A percentile compares a stretch with the other conserved stretches of the same genome.
Evolutionary conservation across 2,797 vertebrate species (phyloP).

Genomic region (Cryptoblepharus egeriae): DNA sequence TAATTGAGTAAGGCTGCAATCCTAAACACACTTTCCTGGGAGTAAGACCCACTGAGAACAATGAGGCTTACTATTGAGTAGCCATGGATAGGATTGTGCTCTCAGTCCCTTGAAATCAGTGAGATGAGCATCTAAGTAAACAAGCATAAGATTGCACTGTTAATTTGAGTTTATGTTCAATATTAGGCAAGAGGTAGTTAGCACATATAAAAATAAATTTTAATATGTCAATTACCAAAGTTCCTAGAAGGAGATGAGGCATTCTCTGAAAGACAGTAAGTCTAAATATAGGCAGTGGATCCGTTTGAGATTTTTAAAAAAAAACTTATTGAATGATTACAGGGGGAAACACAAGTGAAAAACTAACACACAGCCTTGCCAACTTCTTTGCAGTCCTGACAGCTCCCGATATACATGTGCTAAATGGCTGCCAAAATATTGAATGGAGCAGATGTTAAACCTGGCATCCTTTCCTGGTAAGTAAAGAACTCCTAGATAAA

Average conservation of each 20-base stretch:
- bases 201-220: neutral
- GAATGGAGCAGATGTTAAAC: conserved; percentile 44
- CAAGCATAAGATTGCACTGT: too few relatives aligned
- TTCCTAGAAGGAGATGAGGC: neutral
- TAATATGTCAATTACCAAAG: neutral
- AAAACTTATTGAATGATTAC: conserved; percentile 14
- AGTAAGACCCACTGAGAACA: too few relatives aligned
- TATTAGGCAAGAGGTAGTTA: neutral
- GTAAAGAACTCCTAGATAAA: conserved; percentile 48
- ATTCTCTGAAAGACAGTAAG: neutral
- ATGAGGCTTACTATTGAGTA: too few relatives aligned
- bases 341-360: conserved; percentile 9
- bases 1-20: neutral
- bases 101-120: too few relatives aligned
- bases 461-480: conserved; percentile 41
- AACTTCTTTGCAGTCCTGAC: neutral
- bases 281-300: conserved; percentile 27
- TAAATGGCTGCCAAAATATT: conserved; percentile 37
- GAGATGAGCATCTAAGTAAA: too few relatives aligned
- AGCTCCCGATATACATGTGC: conserved; percentile 27
- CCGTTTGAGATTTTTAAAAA: neutral
- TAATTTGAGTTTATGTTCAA: neutral
- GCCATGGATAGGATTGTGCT: too few relatives aligned
- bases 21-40: too few relatives aligned
- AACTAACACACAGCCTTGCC: conserved; percentile 5